Percentiles rank a stretch among this genome's conserved stretches.
phyloP scores from a whole-genome alignment of 1,140 invertebrate genomes.

The Dufourea novaeangliae region DNA sequence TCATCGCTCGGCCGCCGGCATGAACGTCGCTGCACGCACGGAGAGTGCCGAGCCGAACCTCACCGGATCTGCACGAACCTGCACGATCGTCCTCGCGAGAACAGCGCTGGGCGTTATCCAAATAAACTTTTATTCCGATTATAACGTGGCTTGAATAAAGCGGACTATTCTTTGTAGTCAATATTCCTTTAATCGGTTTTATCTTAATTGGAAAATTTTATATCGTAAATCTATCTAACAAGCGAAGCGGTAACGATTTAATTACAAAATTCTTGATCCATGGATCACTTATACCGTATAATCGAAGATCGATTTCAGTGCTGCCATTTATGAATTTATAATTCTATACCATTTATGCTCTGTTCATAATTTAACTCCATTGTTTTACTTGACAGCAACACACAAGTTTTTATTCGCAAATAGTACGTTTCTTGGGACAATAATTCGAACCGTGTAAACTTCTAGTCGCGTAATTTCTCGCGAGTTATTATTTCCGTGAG shows the following conservation, averaged over 20 bases:
- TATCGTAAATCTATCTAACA: not conserved
- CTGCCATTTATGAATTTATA: not conserved
- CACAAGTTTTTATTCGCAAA: not conserved
- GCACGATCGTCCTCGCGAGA: constrained; percentile 58
- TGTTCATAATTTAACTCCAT: not conserved
- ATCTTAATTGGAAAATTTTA: not conserved
- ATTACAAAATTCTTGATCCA: not conserved
- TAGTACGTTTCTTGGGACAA: not conserved
- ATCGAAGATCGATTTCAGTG: not conserved
- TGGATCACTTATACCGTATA: not conserved
- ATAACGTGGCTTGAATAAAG: not conserved
- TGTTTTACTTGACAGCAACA: not conserved
- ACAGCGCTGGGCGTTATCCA: constrained; percentile 42
- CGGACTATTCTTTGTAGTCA: no score
- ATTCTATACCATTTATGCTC: not conserved
- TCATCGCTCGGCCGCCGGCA: constrained; percentile 72
- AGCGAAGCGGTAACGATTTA: not conserved
- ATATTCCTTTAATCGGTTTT: not conserved
- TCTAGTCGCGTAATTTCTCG: not conserved
- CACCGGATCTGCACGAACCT: constrained; percentile 60
- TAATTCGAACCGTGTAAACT: not conserved
- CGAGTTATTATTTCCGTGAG: not conserved
- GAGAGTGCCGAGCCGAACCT: constrained; percentile 54
- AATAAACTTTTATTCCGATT: constrained; percentile 38
- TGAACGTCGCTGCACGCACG: constrained; percentile 68